Conservation (phyloP, 1,140 invertebrate species). For the Apis mellifera region Amel_HAv3.1 CM009945.2:4176501-4177000, state of each 20-base stretch:
- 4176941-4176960: too few relatives aligned
- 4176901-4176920: too few relatives aligned
- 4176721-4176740: constrained; percentile 23
- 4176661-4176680: neutral
- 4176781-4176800: constrained; percentile 18
- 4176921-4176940: too few relatives aligned
- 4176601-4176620: neutral
- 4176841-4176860: neutral
- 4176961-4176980: too few relatives aligned
- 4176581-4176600: neutral
- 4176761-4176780: neutral
- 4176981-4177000: neutral
- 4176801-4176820: constrained; percentile 26
- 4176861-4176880: neutral
- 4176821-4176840: constrained; percentile 11
- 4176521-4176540: too few relatives aligned
- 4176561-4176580: too few relatives aligned
- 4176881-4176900: too few relatives aligned
- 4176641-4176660: neutral
- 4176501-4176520: too few relatives aligned
- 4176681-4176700: neutral
- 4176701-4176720: neutral
- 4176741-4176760: constrained; percentile 6
- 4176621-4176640: too few relatives aligned
- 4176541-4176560: too few relatives aligned